Base-by-base conservation (phyloP, 64 coral and sea anemone species). In the Montipora cactus region DNA sequence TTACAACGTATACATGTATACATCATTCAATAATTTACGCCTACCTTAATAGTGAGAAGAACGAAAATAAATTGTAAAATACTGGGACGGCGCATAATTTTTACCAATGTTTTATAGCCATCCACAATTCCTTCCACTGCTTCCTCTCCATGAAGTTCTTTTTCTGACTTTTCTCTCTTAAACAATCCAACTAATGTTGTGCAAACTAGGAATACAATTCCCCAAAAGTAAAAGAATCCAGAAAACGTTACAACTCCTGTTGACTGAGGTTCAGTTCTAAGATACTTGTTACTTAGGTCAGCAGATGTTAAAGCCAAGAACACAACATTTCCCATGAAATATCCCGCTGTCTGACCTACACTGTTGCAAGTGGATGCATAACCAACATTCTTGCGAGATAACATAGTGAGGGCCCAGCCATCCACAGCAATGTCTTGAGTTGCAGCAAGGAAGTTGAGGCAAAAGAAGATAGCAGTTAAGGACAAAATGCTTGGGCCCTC, bases 371-470 rank as follows among this genome's bases (percentile, higher is more conserved):
- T 99, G 2, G 98, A 99, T 21, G 98, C 98, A 89, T 90, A 99
- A 51, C 95, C 98, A 49, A 99, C 92, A 92, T 99, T 96, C 69
- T 75, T 87, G 20, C 89, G 89, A 0, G 98, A 94, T 1, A 99
- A 81, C 98, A 99, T 99, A 1, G 98, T 99, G 2, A 99, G 84
- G 11, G 98, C 98, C 98, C 98, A 99, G 8, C 98, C 98, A 87
- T 99, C 98, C 16, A 96, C 95, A n/a, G 98, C 98, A 77, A 99
- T 99, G 70, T 99, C 98, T 90, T 99, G 98, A 45, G 98, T 99
- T 19, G 98, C 98, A 87, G 98, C 93, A 44, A 99, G 95, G 59
- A 99, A 91, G 44, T 96, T 94, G 76, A 96, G 81, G 45, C 81
- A 92, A 58, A 99, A 99, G 76, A 99, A 99, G 59, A 99, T 81